Percentiles rank a stretch among this genome's conserved stretches.
Conservation (phyloP, 2,888 invertebrate genomes). For the Euplexia lucipara region DNA sequence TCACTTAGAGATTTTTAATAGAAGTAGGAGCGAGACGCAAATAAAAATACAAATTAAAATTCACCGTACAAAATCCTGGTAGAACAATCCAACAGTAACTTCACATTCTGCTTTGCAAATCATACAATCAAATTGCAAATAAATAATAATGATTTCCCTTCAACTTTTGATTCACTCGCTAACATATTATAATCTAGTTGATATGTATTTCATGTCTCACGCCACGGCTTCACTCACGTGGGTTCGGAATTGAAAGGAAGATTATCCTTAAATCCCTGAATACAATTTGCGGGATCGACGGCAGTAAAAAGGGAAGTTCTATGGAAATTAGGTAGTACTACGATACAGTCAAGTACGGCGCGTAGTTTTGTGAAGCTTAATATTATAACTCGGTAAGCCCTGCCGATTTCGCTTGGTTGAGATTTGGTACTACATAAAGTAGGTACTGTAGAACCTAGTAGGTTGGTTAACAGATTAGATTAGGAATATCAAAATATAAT, state of each 20-base stretch:
- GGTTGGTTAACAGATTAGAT: too few relatives aligned
- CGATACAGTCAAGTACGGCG: constrained; percentile 5
- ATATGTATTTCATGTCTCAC: constrained; percentile 32
- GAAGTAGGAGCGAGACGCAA: too few relatives aligned
- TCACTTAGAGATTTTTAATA: too few relatives aligned
- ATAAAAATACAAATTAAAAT: too few relatives aligned
- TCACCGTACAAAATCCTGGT: neutral
- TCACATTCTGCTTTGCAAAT: constrained; percentile 14
- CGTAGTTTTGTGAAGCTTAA: constrained; percentile 5
- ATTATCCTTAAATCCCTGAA: constrained; percentile 52
- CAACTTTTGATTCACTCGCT: constrained; percentile 37
- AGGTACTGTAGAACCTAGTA: too few relatives aligned
- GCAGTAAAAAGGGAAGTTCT: constrained; percentile 31
- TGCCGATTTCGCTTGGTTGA: too few relatives aligned
- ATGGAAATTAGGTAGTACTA: constrained; percentile 35
- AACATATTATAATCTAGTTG: constrained; percentile 40
- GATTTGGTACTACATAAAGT: too few relatives aligned
- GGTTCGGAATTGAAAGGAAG: constrained; percentile 43
- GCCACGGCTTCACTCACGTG: constrained; percentile 31
- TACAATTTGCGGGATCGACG: constrained; percentile 47
- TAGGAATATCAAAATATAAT: too few relatives aligned
- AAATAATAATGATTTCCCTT: constrained; percentile 27
- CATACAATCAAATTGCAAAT: constrained; percentile 40
- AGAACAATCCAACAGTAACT: neutral
- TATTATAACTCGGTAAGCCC: neutral